phyloP scores from a whole-genome alignment of 2,888 invertebrate genomes.

The Eurytoma adleriae region DNA sequence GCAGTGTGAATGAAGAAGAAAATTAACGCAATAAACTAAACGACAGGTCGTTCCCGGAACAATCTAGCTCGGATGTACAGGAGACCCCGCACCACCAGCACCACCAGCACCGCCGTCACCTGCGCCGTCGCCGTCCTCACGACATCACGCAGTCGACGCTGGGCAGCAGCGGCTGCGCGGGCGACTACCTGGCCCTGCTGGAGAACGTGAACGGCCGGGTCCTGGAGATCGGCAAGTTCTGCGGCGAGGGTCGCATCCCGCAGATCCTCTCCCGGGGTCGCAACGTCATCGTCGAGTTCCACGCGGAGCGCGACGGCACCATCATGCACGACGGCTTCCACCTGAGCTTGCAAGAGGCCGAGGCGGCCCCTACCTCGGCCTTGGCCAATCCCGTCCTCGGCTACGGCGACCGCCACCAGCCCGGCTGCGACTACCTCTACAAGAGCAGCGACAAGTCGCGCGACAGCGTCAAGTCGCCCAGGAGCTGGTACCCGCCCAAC shows the following conservation, averaged over 20 bases:
- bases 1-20: too few relatives aligned
- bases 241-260: conserved; percentile 68
- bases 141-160: conserved; percentile 24
- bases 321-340: conserved; percentile 70
- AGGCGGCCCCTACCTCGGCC: conserved; percentile 41
- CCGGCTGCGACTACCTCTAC: conserved; percentile 65
- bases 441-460: conserved; percentile 62
- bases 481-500: conserved; percentile 68
- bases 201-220: conserved; percentile 67
- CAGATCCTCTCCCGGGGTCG: conserved; percentile 66
- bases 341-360: conserved; percentile 66
- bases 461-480: conserved; percentile 65
- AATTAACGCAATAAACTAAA: not conserved
- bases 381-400: conserved; percentile 3
- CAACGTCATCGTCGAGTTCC: conserved; percentile 67
- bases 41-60: conserved; percentile 27
- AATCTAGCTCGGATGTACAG: not conserved
- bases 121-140: conserved; percentile 56
- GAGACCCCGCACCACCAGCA: not conserved
- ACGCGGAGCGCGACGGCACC: conserved; percentile 68
- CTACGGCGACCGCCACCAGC: conserved; percentile 51
- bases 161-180: conserved; percentile 61
- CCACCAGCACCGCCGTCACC: conserved; percentile 52
- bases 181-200: conserved; percentile 67
- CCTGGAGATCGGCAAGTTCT: conserved; percentile 67